These are phyloP conservation scores for Meiosimyza decipiens DNA, from an alignment of 2,888 invertebrate genomes.

Conservation along the genomic window DNA sequence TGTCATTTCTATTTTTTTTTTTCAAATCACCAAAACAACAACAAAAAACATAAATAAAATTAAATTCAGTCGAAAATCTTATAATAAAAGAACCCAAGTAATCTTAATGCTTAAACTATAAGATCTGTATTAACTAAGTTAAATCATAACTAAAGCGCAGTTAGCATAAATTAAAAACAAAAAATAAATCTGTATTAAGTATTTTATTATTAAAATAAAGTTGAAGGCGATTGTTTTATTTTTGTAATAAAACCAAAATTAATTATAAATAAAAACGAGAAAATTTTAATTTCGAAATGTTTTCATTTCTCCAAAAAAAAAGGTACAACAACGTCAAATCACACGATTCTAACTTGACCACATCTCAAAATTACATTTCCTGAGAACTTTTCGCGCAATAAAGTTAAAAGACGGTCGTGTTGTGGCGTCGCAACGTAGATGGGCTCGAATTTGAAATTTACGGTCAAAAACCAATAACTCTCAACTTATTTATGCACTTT, in stretches of 20 bases:
- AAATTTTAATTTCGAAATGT: background rate
- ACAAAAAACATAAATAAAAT: background rate
- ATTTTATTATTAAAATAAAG: constrained; percentile 32
- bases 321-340: background rate
- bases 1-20: background rate
- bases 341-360: too few relatives aligned
- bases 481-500: too few relatives aligned
- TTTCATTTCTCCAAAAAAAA: background rate
- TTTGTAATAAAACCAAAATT: constrained; percentile 25
- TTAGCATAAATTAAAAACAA: constrained; percentile 32
- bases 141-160: constrained; percentile 32
- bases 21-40: constrained; percentile 14
- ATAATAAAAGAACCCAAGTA: constrained; percentile 13
- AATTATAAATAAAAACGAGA: background rate
- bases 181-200: constrained; percentile 38
- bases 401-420: too few relatives aligned
- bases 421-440: too few relatives aligned
- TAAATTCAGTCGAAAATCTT: background rate
- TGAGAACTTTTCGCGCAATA: too few relatives aligned
- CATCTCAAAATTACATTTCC: too few relatives aligned
- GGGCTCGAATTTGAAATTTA: too few relatives aligned
- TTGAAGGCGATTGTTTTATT: constrained; percentile 24
- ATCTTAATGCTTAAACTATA: constrained; percentile 40
- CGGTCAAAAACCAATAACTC: too few relatives aligned
- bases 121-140: constrained; percentile 40